Conservation (phyloP, 1,140 invertebrate genomes). For the Pantala flavescens region DNA sequence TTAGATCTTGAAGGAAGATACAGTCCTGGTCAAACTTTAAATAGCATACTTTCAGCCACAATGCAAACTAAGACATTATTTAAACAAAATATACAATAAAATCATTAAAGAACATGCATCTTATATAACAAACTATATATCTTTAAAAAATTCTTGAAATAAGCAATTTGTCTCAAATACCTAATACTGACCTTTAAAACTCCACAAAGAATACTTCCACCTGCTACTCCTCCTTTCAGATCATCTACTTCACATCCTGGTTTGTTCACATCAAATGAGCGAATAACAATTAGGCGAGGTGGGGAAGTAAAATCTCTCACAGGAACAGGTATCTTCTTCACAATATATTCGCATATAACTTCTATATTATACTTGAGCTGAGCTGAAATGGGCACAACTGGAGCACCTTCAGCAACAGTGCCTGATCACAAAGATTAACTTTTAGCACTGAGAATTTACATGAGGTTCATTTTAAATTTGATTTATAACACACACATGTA, state of each 20-base stretch:
- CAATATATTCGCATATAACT: conserved; percentile 95
- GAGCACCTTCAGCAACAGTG: conserved; percentile 97
- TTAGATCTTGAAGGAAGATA: too few relatives aligned
- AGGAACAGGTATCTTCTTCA: conserved; percentile 96
- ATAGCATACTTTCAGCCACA: too few relatives aligned
- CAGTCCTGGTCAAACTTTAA: too few relatives aligned
- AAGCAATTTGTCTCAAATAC: too few relatives aligned
- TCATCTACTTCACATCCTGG: conserved; percentile 98
- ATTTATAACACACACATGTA: neutral
- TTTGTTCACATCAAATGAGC: conserved; percentile 99
- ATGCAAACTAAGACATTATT: too few relatives aligned
- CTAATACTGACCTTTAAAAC: conserved; percentile 67
- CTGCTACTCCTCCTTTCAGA: conserved; percentile 95
- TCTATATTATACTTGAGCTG: conserved; percentile 99
- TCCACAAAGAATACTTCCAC: conserved; percentile 92
- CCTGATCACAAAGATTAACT: conserved; percentile 36
- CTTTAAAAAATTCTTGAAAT: too few relatives aligned
- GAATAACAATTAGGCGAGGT: conserved; percentile 95
- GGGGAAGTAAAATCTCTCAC: conserved; percentile 87
- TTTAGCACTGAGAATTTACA: neutral
- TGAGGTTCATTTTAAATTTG: neutral
- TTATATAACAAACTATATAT: too few relatives aligned
- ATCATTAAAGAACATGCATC: too few relatives aligned
- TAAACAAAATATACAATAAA: too few relatives aligned
- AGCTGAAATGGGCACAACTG: conserved; percentile 97